Evolutionary conservation across 1,140 invertebrate genomes (phyloP).

Genomic region (Eulimnadia texana): DNA sequence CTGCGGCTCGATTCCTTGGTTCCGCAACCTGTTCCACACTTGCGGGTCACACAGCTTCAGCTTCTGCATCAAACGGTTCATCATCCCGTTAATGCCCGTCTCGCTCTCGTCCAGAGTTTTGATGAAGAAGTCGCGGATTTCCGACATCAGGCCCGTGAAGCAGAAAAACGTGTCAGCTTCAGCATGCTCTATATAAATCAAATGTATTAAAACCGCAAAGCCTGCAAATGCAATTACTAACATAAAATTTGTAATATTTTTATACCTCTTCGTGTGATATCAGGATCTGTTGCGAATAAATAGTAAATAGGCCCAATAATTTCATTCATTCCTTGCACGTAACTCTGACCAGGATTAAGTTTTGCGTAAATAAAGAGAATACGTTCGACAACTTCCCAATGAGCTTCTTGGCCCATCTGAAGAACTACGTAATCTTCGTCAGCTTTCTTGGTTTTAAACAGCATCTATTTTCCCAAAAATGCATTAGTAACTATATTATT

Average conservation of each 20-base stretch:
- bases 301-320: slow-evolving; percentile 98
- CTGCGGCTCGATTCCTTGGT: slow-evolving; percentile 78
- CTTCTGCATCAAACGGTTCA: slow-evolving; percentile 57
- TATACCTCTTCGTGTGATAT: slow-evolving; percentile 58
- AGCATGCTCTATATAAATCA: slow-evolving; percentile 60
- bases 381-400: slow-evolving; percentile 94
- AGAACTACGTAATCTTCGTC: slow-evolving; percentile 64
- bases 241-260: slow-evolving; percentile 7
- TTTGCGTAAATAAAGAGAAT: slow-evolving; percentile 96
- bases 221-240: not conserved
- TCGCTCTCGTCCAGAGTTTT: slow-evolving; percentile 85
- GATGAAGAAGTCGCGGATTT: slow-evolving; percentile 96
- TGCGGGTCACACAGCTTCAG: slow-evolving; percentile 59
- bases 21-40: slow-evolving; percentile 57
- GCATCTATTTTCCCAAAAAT: slow-evolving; percentile 8
- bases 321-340: slow-evolving; percentile 99
- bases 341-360: slow-evolving; percentile 91
- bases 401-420: slow-evolving; percentile 66
- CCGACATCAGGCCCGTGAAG: slow-evolving; percentile 92
- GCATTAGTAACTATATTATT: slow-evolving; percentile 3
- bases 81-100: slow-evolving; percentile 72
- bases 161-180: slow-evolving; percentile 97
- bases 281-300: slow-evolving; percentile 80
- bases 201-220: not conserved
- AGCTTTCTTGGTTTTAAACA: slow-evolving; percentile 41